These are phyloP conservation scores for Drosophila ficusphila DNA, from an alignment of 1,140 invertebrate species.

Conservation along the genomic window DNA sequence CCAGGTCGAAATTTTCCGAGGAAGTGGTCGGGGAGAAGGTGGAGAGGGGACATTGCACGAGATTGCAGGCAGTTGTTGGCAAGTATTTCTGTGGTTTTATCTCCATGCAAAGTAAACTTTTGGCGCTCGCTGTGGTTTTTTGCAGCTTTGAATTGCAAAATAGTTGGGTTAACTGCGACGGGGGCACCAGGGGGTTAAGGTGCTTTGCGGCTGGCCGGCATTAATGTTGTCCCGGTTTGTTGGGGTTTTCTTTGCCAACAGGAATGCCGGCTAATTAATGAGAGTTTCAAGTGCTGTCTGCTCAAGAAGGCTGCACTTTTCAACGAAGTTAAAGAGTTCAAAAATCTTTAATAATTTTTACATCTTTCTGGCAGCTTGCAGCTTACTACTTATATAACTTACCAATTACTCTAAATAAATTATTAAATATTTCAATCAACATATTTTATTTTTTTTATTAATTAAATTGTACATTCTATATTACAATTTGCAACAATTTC, in stretches of 20 bases:
- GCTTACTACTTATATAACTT: too few relatives aligned
- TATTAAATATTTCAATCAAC: too few relatives aligned
- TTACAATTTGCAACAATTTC: too few relatives aligned
- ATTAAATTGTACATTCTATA: too few relatives aligned
- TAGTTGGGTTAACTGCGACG: slow-evolving; percentile 40
- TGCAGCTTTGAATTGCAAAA: slow-evolving; percentile 60
- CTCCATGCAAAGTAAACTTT: slow-evolving; percentile 78
- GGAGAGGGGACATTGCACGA: background rate
- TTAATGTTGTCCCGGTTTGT: slow-evolving; percentile 35
- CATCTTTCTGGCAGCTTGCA: too few relatives aligned
- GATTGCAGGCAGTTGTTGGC: slow-evolving; percentile 52
- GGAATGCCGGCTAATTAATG: slow-evolving; percentile 41
- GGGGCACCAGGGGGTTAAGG: slow-evolving; percentile 1
- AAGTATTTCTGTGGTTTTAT: slow-evolving; percentile 77
- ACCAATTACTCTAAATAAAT: too few relatives aligned
- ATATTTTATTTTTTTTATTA: too few relatives aligned
- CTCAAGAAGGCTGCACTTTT: slow-evolving; percentile 15
- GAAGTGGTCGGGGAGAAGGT: background rate
- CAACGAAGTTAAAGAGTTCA: too few relatives aligned
- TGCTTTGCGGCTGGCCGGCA: background rate
- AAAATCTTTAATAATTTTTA: too few relatives aligned
- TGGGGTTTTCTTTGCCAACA: slow-evolving; percentile 30
- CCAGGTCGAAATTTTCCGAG: slow-evolving; percentile 14
- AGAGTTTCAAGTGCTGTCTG: slow-evolving; percentile 17
- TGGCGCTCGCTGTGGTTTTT: slow-evolving; percentile 57